Evolutionary conservation across 1,140 invertebrate genomes (phyloP).

Genomic region (Ceratina calcarata): DNA sequence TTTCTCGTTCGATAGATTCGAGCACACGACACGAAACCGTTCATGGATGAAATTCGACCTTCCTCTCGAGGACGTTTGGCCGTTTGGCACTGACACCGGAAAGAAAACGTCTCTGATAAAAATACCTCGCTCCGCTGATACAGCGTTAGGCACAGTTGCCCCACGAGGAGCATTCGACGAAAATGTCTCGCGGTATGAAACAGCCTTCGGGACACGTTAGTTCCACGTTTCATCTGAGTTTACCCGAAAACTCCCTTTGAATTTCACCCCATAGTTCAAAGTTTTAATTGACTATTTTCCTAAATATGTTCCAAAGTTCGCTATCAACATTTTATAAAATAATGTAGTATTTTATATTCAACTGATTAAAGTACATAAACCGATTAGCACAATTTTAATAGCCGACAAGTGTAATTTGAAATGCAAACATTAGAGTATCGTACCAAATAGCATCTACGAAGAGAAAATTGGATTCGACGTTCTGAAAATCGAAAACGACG

Average conservation of each 20-base stretch:
- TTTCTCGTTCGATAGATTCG: neutral
- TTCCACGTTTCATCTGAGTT: neutral
- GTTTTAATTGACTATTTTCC: too few relatives aligned
- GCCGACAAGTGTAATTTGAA: too few relatives aligned
- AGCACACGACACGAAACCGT: neutral
- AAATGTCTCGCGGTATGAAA: neutral
- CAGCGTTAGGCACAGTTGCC: conserved; percentile 9
- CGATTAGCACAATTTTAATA: too few relatives aligned
- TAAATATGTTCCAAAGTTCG: too few relatives aligned
- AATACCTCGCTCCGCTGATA: conserved; percentile 27
- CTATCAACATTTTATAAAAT: too few relatives aligned
- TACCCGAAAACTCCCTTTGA: neutral
- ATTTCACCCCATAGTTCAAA: neutral
- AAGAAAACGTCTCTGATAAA: conserved; percentile 23
- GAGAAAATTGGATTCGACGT: neutral
- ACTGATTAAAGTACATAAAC: too few relatives aligned
- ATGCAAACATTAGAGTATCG: too few relatives aligned
- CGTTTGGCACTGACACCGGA: conserved; percentile 3
- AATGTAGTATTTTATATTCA: too few relatives aligned
- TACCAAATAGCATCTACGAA: too few relatives aligned
- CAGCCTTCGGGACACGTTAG: neutral
- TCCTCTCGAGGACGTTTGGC: conserved; percentile 24
- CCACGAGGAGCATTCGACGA: neutral
- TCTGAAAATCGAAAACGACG: conserved; percentile 46
- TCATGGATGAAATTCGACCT: conserved; percentile 13